Conservation (phyloP, 2,888 invertebrate species). For the Resseliella maxima region DNA sequence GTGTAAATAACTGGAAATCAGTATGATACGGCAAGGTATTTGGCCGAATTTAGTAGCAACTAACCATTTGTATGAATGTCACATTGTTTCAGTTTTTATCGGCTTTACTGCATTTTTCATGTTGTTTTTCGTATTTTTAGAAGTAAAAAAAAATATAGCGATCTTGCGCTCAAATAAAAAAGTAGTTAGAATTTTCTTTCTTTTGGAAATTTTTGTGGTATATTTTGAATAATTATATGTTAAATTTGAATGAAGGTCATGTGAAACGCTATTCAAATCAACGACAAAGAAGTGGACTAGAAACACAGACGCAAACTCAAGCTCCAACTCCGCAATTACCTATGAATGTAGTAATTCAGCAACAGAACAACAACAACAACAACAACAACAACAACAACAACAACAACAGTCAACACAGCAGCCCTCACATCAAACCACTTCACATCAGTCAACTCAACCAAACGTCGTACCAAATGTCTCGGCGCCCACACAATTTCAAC, state of each 20-base stretch:
- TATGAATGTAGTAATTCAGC: constrained; percentile 58
- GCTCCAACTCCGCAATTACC: constrained; percentile 61
- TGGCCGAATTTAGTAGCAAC: too few relatives aligned
- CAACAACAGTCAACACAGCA: constrained; percentile 60
- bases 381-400: constrained; percentile 59
- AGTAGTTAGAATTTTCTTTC: too few relatives aligned
- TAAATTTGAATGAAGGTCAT: constrained; percentile 1
- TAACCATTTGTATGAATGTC: too few relatives aligned
- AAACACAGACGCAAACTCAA: constrained; percentile 62
- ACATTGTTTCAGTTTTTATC: too few relatives aligned
- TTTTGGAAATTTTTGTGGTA: too few relatives aligned
- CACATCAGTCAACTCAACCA: constrained; percentile 57
- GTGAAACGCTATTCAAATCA: constrained; percentile 76
- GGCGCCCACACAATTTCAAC: constrained; percentile 59
- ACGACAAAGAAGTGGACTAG: constrained; percentile 70
- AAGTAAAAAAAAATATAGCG: too few relatives aligned
- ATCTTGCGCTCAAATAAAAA: too few relatives aligned
- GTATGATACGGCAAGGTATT: too few relatives aligned
- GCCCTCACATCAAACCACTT: constrained; percentile 55
- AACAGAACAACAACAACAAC: constrained; percentile 63
- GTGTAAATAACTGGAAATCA: too few relatives aligned
- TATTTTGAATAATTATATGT: neutral
- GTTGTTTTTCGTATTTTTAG: too few relatives aligned
- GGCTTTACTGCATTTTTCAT: too few relatives aligned
- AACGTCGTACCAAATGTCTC: constrained; percentile 11